Base-by-base conservation (phyloP, 1,140 invertebrate genomes). In the Orchestia grillus region DNA sequence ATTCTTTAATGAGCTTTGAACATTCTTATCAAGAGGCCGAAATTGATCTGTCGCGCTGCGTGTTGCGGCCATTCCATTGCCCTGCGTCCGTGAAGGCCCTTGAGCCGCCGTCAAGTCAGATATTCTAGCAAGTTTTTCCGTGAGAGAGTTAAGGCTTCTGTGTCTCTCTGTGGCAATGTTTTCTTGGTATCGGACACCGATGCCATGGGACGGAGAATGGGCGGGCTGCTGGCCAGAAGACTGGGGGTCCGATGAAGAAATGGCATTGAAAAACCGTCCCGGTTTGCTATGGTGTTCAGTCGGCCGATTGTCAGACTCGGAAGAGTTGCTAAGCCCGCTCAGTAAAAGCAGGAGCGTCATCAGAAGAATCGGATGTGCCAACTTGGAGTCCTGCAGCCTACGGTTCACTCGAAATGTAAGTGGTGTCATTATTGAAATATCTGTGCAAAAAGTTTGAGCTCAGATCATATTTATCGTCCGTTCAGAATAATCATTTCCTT, bases 261-360 rank as follows among this genome's bases (percentile, higher is more conserved):
- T 94, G 92, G 8, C 36, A 94, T 94, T 94, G 92, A 94, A 94
- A 94, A 94, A 94, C 43, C 92, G 44, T 44, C 92, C 92, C 0
- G 92, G 40, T 94, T 44, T 44, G 92, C 43, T 94, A 8, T 45
- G 44, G 41, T 47, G 92, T 47, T 94, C 88, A 90, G 88, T 28
- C 0, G 88, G 15, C 88, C 88, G 88, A 90, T 90, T 41, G 28
- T 43, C 88, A 42, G 88, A 0, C 4, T 90, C 43, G 3, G 43
- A 90, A 42, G 88, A 90, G 43, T 43, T 16, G 42, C 41, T 90
- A 42, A 1, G 15, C n/a, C 1, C 15, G 43, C 88, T 44, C 4
- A 90, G 43, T 28, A 90, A 41, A 15, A 90, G 88, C 43, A 90
- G 11, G 28, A 8, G 36, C 36, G 62, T 36, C 36, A 90, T 44